Evolutionary conservation across 2,797 vertebrate genomes (phyloP).

Genomic region (Pipistrellus nathusii): DNA sequence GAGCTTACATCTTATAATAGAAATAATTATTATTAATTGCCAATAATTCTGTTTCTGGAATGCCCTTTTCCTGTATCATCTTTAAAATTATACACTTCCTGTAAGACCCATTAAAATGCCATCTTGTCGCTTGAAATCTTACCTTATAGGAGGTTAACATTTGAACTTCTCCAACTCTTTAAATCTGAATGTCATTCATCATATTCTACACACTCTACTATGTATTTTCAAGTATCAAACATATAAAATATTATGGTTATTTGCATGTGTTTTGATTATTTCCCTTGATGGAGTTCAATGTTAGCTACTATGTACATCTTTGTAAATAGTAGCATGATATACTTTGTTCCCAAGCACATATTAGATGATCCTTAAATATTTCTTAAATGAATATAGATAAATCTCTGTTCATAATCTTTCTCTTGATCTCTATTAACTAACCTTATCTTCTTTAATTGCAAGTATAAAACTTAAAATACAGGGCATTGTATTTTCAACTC

Average conservation of each 20-base stretch:
- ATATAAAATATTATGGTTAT: neutral
- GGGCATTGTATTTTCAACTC: slow-evolving; percentile 30
- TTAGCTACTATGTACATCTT: neutral
- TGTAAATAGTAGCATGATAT: neutral
- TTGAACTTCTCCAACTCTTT: slow-evolving; percentile 12
- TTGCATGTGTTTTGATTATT: neutral
- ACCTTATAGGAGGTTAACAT: neutral
- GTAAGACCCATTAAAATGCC: slow-evolving; percentile 6
- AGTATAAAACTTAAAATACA: slow-evolving; percentile 46
- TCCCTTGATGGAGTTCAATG: neutral
- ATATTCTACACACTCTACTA: neutral
- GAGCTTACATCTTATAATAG: slow-evolving; percentile 10
- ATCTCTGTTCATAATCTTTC: slow-evolving; percentile 6
- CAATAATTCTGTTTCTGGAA: slow-evolving; percentile 32
- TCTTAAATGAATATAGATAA: slow-evolving; percentile 24
- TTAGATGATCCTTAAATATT: slow-evolving; percentile 41
- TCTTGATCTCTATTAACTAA: slow-evolving; percentile 23
- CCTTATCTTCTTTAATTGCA: slow-evolving; percentile 36
- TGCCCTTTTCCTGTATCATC: slow-evolving; percentile 8
- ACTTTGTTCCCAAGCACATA: slow-evolving; percentile 35
- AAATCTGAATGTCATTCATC: neutral
- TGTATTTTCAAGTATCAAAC: neutral
- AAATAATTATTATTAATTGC: neutral
- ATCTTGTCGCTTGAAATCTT: slow-evolving; percentile 34
- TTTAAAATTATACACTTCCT: slow-evolving; percentile 26